Evolutionary conservation across 2,113 vertebrate species (phyloP).

Genomic region (Edolisoma coerulescens): DNA sequence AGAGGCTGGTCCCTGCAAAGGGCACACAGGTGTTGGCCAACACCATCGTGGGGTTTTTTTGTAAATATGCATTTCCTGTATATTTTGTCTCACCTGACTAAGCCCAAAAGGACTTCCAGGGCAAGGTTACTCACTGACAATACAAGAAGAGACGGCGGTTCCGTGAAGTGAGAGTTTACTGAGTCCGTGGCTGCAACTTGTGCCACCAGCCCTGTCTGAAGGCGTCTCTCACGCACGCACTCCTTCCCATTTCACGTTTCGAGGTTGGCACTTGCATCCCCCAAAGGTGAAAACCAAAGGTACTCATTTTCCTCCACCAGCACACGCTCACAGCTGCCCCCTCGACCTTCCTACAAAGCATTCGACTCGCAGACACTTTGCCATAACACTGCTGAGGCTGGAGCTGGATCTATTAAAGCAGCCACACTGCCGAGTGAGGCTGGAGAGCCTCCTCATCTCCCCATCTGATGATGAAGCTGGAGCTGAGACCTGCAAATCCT

Average conservation of each 20-base stretch:
- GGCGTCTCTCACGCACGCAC: accelerated
- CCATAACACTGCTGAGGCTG: neutral
- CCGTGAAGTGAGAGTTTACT: neutral
- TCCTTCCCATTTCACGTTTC: neutral
- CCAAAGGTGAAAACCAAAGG: neutral
- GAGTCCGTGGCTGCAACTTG: neutral
- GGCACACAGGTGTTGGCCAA: neutral
- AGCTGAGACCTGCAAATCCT: constrained; percentile 2
- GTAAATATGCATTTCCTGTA: neutral
- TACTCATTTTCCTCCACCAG: neutral
- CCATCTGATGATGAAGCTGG: neutral
- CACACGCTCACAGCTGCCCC: neutral
- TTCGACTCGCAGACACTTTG: neutral
- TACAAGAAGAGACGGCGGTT: accelerated
- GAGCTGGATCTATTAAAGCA: neutral
- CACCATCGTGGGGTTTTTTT: accelerated
- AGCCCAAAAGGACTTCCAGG: neutral
- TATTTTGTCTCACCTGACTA: neutral
- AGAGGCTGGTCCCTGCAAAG: neutral
- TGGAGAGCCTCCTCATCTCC: neutral
- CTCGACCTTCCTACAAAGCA: neutral
- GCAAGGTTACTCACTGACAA: neutral
- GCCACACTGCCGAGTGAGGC: neutral
- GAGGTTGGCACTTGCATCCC: neutral
- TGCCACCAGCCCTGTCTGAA: neutral